These are phyloP conservation scores for Silurus lanzhouensis DNA, from an alignment of 2,797 vertebrate genomes.

Conservation along the genomic window DNA sequence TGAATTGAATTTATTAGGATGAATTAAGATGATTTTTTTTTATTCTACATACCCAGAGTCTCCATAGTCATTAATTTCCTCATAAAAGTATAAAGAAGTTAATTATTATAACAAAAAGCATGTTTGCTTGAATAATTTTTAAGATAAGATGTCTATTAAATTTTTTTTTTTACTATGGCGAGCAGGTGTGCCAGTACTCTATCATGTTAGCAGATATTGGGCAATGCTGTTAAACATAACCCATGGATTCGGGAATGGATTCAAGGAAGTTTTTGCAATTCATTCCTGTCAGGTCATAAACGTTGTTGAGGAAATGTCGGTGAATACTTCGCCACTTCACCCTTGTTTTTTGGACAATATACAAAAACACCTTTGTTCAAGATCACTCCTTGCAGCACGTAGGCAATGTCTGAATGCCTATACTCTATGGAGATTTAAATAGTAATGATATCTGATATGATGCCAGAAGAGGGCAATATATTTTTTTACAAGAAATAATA, in stretches of 20 bases:
- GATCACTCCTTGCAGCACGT: neutral
- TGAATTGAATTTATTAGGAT: neutral
- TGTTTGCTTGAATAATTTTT: no score
- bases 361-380: slow-evolving; percentile 31
- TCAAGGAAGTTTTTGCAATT: slow-evolving; percentile 39
- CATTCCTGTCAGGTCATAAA: slow-evolving; percentile 34
- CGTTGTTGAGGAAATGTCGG: slow-evolving; percentile 14
- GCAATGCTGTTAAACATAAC: neutral
- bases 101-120: neutral
- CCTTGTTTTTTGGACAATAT: neutral
- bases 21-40: neutral
- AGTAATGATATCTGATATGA: neutral
- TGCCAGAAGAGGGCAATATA: neutral
- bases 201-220: neutral
- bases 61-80: neutral
- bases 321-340: neutral
- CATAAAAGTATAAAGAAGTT: neutral
- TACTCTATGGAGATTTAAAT: neutral
- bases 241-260: neutral
- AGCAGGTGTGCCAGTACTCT: neutral
- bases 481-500: neutral
- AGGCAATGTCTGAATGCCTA: neutral
- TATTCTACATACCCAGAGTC: neutral
- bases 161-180: neutral
- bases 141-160: neutral